Evolutionary conservation across 2,113 vertebrate species (phyloP).

Genomic region (Caranx ignobilis): DNA sequence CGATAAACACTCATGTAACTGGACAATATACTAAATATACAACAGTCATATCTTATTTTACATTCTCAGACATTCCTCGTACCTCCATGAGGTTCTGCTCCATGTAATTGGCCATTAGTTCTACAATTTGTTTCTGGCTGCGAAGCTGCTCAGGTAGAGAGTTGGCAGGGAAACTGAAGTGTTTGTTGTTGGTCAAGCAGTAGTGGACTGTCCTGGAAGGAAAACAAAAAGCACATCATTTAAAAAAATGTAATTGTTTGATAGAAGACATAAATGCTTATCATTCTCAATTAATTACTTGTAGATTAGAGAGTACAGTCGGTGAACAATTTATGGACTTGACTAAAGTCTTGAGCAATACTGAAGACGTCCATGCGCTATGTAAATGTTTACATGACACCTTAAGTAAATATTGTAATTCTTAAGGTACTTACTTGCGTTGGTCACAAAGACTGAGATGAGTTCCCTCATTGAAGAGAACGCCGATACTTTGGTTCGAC

Average conservation of each 20-base stretch:
- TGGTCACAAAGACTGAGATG: slow-evolving; percentile 94
- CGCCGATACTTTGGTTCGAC: slow-evolving; percentile 93
- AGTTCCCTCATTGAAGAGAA: slow-evolving; percentile 96
- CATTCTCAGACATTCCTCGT: slow-evolving; percentile 14
- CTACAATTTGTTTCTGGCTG: slow-evolving; percentile 91
- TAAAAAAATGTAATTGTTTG: background rate
- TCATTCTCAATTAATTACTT: background rate
- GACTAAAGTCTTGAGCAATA: background rate
- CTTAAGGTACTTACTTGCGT: slow-evolving; percentile 84
- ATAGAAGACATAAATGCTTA: background rate
- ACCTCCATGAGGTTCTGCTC: slow-evolving; percentile 98
- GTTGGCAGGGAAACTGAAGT: slow-evolving; percentile 88
- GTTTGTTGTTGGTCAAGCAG: slow-evolving; percentile 93
- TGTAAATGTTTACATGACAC: background rate
- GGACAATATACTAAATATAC: background rate
- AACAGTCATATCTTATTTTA: no score
- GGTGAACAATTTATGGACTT: background rate
- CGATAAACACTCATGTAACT: background rate
- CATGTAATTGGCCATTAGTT: slow-evolving; percentile 96
- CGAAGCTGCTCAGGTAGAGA: slow-evolving; percentile 91
- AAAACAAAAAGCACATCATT: background rate
- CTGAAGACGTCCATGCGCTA: background rate
- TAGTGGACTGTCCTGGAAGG: slow-evolving; percentile 90
- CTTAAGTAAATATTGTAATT: background rate
- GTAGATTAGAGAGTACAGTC: background rate